A percentile compares a stretch with the other conserved stretches of the same genome.
Evolutionary conservation across 2,113 vertebrate genomes (phyloP).

Genomic region (Egretta garzetta): DNA sequence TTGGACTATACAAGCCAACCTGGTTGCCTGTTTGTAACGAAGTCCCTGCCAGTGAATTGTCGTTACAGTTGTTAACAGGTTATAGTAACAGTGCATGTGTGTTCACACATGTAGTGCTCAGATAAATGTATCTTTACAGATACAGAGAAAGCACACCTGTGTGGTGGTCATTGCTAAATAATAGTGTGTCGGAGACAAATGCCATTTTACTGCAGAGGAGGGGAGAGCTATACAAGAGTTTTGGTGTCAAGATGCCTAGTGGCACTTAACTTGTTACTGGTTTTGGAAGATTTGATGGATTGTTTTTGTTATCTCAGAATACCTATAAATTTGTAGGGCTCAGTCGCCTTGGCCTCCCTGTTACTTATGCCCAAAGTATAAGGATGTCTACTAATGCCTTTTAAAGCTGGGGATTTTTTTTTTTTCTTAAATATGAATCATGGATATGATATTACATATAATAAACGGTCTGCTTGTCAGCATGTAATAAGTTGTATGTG

Average conservation of each 20-base stretch:
- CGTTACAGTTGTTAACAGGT: background rate
- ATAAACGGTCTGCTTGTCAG: background rate
- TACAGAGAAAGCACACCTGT: background rate
- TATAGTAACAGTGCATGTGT: too few relatives aligned
- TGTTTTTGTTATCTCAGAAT: background rate
- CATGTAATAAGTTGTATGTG: background rate
- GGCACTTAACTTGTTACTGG: background rate
- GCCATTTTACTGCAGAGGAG: background rate
- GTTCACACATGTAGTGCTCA: background rate
- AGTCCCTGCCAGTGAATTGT: background rate
- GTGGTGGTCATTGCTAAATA: background rate
- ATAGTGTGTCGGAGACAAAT: background rate
- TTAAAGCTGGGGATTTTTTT: background rate
- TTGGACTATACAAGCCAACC: background rate
- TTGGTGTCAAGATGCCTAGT: background rate
- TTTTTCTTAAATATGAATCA: background rate
- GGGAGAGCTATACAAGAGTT: background rate
- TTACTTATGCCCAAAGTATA: background rate
- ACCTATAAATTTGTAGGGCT: background rate
- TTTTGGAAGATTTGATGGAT: background rate
- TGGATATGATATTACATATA: background rate
- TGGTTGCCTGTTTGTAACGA: background rate
- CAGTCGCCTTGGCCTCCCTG: background rate
- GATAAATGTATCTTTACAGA: background rate
- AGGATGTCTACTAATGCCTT: background rate